Evolutionary conservation across 2,113 vertebrate species (phyloP).

Genomic region (Mugil cephalus): DNA sequence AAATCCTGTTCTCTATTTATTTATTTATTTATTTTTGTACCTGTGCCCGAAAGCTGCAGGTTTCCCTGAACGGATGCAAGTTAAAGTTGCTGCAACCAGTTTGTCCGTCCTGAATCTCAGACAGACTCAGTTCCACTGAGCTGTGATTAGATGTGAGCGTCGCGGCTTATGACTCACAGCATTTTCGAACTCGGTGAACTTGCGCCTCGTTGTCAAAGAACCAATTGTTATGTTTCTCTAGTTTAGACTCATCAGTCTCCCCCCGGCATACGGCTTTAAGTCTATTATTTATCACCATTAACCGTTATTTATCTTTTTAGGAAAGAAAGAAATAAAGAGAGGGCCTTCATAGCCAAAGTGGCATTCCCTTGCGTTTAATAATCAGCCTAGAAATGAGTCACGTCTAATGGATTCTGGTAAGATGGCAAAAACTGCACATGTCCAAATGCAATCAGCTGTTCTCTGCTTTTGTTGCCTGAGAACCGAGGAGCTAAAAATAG

Average conservation of each 20-base stretch:
- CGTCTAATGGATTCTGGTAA: background rate
- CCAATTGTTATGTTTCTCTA: background rate
- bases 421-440: background rate
- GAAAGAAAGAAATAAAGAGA: too few relatives aligned
- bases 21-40: too few relatives aligned
- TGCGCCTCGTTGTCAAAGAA: background rate
- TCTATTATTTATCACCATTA: too few relatives aligned
- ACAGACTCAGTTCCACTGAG: background rate
- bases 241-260: too few relatives aligned
- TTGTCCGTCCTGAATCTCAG: background rate
- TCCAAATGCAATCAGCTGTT: conserved; percentile 2
- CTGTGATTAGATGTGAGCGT: background rate
- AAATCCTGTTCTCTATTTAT: too few relatives aligned
- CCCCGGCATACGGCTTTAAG: too few relatives aligned
- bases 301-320: too few relatives aligned
- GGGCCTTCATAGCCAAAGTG: too few relatives aligned
- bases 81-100: too few relatives aligned
- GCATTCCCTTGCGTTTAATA: too few relatives aligned
- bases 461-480: background rate
- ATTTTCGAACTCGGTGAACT: background rate
- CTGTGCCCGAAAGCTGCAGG: background rate
- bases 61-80: background rate
- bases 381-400: background rate
- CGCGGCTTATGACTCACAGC: background rate
- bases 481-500: conserved; percentile 11